These are phyloP conservation scores for Clarias fuscus DNA, from an alignment of 2,797 vertebrate genomes.

Conservation along the genomic window DNA sequence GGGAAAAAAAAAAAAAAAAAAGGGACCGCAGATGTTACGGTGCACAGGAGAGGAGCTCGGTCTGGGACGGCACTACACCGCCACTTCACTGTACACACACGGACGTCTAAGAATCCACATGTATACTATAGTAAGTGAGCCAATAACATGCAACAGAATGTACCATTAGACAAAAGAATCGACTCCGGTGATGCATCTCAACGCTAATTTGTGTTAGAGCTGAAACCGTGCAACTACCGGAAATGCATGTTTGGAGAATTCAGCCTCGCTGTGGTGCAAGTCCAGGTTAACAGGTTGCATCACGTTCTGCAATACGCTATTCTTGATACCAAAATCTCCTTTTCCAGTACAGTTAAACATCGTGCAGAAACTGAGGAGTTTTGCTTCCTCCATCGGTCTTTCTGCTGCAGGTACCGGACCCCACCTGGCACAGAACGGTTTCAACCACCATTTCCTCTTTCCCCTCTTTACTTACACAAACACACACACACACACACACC, in stretches of 20 bases:
- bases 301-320: not conserved
- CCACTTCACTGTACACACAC: not conserved
- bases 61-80: not conserved
- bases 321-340: not conserved
- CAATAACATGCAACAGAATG: not conserved
- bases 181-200: not conserved
- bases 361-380: conserved; percentile 47
- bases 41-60: not conserved
- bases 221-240: not conserved
- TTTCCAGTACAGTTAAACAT: conserved; percentile 7
- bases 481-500: conserved; percentile 15
- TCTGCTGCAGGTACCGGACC: conserved; percentile 58
- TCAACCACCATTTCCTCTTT: conserved; percentile 76
- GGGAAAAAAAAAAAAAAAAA: not conserved
- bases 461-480: conserved; percentile 34
- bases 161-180: not conserved
- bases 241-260: not conserved
- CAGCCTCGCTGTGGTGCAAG: not conserved
- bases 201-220: not conserved
- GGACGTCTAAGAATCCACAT: not conserved
- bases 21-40: not conserved
- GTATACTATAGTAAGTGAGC: no score
- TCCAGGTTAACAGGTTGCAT: not conserved
- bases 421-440: conserved; percentile 71
- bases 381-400: conserved; percentile 65